Percentiles rank a stretch among this genome's conserved stretches.
Evolutionary conservation across 2,797 vertebrate genomes (phyloP).

Genomic region (Myripristis murdjan): DNA sequence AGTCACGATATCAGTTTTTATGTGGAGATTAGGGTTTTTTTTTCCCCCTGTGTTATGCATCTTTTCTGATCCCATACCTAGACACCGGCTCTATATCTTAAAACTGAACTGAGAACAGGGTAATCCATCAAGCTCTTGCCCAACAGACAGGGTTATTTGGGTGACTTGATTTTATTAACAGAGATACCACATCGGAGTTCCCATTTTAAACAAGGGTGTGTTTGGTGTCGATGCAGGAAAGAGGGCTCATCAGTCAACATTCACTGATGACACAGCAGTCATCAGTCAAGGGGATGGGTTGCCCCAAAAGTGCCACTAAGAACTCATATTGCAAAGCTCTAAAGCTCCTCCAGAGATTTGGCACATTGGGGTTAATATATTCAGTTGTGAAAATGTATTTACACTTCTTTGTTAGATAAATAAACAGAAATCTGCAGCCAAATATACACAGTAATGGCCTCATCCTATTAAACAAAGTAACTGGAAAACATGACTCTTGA

Average conservation of each 20-base stretch:
- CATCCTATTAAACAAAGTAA: conserved; percentile 25
- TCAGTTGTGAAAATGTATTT: too few species aligned
- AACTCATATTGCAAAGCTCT: background rate
- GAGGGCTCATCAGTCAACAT: conserved; percentile 47
- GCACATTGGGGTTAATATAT: too few species aligned
- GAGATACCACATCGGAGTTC: conserved; percentile 39
- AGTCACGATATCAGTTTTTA: background rate
- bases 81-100: background rate
- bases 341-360: too few species aligned
- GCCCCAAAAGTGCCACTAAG: conserved; percentile 3
- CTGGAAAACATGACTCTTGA: conserved; percentile 23
- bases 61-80: conserved; percentile 4
- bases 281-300: conserved; percentile 32
- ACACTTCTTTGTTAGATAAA: conserved; percentile 8
- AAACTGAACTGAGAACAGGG: conserved; percentile 37
- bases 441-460: conserved; percentile 25
- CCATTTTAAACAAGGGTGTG: conserved; percentile 10
- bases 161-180: conserved; percentile 60
- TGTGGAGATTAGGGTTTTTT: background rate
- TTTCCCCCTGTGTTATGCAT: conserved; percentile 18
- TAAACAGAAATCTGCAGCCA: conserved; percentile 12
- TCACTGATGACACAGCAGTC: conserved; percentile 25
- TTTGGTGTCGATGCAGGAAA: conserved; percentile 27
- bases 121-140: conserved; percentile 52
- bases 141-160: conserved; percentile 54